phyloP scores from a whole-genome alignment of 1,140 invertebrate genomes.

The roundworm (Caenorhabditis elegans) region WBcel235 BX284602.5:5276501-5277000 shows the following conservation, averaged over 20 bases:
- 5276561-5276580: too few relatives aligned
- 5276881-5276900: conserved; percentile 25
- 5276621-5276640: too few relatives aligned
- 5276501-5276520: too few relatives aligned
- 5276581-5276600: too few relatives aligned
- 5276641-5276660: too few relatives aligned
- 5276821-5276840: conserved; percentile 31
- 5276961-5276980: conserved; percentile 3
- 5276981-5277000: conserved; percentile 16
- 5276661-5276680: not conserved
- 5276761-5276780: not conserved
- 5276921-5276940: not conserved
- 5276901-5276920: conserved; percentile 16
- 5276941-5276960: conserved; percentile 1
- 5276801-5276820: conserved; percentile 22
- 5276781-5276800: not conserved
- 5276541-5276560: too few relatives aligned
- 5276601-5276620: too few relatives aligned
- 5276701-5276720: not conserved
- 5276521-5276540: too few relatives aligned
- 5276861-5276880: conserved; percentile 2
- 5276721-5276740: conserved; percentile 10
- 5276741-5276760: conserved; percentile 18
- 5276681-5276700: not conserved
- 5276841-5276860: conserved; percentile 4